phyloP scores from a whole-genome alignment of 1,140 invertebrate genomes.

The Holotrichia oblita region DNA sequence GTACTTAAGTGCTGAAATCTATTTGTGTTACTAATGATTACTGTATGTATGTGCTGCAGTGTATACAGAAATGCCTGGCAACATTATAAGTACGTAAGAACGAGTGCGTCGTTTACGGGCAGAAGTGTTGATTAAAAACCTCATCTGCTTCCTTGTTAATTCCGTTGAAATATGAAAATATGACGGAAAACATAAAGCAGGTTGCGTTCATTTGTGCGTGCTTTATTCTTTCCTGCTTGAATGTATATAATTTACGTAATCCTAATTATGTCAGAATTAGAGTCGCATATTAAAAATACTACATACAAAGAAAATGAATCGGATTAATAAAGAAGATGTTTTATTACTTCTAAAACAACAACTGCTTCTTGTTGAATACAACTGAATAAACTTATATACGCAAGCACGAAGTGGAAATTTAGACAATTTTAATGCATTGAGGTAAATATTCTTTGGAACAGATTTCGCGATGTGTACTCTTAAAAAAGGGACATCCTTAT shows the following conservation, averaged over 20 bases:
- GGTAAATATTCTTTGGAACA: no score
- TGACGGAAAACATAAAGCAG: constrained; percentile 35
- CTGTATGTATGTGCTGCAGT: not conserved
- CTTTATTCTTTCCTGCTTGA: constrained; percentile 18
- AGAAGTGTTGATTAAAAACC: constrained; percentile 4
- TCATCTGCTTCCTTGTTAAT: constrained; percentile 26
- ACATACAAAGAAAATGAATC: no score
- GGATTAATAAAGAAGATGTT: no score
- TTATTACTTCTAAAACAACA: no score
- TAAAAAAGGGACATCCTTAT: no score
- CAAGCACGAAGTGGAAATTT: no score
- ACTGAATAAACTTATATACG: no score
- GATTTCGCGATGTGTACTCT: no score
- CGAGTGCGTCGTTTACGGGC: not conserved
- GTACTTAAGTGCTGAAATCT: not conserved
- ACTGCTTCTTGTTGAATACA: no score
- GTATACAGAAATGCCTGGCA: not conserved
- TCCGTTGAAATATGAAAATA: constrained; percentile 22
- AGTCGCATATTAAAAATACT: no score
- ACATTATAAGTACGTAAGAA: not conserved
- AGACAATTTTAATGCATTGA: no score
- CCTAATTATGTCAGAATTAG: no score
- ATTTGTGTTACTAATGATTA: constrained; percentile 29
- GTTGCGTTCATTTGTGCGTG: not conserved
- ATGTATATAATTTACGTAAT: not conserved